Evolutionary conservation across 2,797 vertebrate species (phyloP).

Genomic region (Oreochromis mossambicus): DNA sequence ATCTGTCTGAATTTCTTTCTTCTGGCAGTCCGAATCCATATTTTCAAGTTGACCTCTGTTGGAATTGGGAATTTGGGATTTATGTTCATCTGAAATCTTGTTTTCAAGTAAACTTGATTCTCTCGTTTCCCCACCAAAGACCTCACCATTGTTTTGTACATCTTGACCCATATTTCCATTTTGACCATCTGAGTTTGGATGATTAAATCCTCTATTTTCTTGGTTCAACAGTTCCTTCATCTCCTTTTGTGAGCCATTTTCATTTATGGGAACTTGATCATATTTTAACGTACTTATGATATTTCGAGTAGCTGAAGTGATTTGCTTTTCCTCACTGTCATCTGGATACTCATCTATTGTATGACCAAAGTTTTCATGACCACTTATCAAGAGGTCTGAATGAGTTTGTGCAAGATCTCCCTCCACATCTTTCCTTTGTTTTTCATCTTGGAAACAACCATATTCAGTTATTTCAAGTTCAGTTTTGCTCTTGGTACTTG

Average conservation of each 20-base stretch:
- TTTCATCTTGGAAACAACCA: background rate
- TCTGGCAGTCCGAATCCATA: background rate
- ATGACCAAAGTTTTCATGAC: constrained; percentile 1
- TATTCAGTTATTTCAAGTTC: background rate
- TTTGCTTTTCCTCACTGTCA: background rate
- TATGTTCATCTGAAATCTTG: background rate
- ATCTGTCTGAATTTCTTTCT: constrained; percentile 2
- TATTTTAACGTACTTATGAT: background rate
- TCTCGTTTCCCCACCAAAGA: background rate
- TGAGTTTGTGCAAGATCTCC: background rate
- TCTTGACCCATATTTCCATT: background rate
- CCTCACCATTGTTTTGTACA: background rate
- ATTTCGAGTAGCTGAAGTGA: background rate
- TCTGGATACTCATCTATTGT: background rate
- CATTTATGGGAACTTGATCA: background rate
- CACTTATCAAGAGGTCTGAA: background rate
- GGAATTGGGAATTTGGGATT: background rate
- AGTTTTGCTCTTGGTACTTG: background rate
- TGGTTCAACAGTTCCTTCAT: background rate
- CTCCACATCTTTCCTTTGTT: background rate
- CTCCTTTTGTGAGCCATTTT: background rate
- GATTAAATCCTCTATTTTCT: background rate
- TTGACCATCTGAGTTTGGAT: constrained; percentile 2
- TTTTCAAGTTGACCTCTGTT: background rate
- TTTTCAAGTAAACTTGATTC: background rate